Conservation (phyloP, 2,113 vertebrate species). For the Lonchura striata region DNA sequence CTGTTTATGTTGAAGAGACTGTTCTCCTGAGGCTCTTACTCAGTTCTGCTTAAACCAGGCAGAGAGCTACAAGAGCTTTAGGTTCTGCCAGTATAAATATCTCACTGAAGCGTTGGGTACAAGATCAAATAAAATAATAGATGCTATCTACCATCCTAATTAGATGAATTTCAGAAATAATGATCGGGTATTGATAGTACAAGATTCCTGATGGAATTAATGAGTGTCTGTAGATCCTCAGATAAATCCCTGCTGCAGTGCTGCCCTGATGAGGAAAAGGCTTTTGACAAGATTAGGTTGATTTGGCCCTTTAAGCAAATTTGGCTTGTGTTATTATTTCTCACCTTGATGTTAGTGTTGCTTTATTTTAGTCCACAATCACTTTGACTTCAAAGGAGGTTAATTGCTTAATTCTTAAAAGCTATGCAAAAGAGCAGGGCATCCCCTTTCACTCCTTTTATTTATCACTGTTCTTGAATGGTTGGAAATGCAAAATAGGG, state of each 20-base stretch:
- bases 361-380: neutral
- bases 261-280: neutral
- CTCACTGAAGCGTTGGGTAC: neutral
- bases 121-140: neutral
- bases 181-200: neutral
- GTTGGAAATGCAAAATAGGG: neutral
- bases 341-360: neutral
- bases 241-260: neutral
- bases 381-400: neutral
- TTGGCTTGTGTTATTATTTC: neutral
- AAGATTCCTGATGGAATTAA: neutral
- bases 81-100: neutral
- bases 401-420: neutral
- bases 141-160: neutral
- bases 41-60: neutral
- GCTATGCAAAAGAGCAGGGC: neutral
- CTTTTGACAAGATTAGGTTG: neutral
- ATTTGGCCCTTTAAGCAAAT: neutral
- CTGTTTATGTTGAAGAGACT: neutral
- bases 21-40: neutral
- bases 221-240: neutral
- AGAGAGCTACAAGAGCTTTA: neutral
- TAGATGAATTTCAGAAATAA: constrained; percentile 5
- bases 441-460: neutral
- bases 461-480: neutral